Evolutionary conservation across 2,888 invertebrate species (phyloP).

Genomic region (Ferdinandea cuprea): DNA sequence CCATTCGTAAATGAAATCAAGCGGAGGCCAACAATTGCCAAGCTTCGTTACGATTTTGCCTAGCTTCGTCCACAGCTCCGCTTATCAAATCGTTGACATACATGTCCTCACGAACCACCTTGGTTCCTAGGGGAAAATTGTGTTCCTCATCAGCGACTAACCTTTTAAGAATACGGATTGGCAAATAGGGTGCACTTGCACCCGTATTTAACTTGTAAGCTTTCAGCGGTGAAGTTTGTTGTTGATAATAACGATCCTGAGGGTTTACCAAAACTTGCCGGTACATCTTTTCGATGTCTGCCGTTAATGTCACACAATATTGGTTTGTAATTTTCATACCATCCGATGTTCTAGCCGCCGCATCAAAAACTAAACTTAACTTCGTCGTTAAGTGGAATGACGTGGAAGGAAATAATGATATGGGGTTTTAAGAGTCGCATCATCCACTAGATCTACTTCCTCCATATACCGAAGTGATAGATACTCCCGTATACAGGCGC

Average conservation of each 20-base stretch:
- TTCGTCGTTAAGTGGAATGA: constrained; percentile 55
- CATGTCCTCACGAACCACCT: constrained; percentile 16
- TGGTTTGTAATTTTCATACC: constrained; percentile 61
- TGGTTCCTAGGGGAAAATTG: not conserved
- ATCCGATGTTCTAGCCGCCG: constrained; percentile 43
- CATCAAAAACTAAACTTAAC: constrained; percentile 62
- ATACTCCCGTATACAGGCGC: constrained; percentile 1
- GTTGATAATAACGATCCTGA: constrained; percentile 53
- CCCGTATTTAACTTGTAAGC: constrained; percentile 29
- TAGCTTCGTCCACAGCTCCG: constrained; percentile 9
- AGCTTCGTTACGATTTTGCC: constrained; percentile 4
- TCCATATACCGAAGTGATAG: constrained; percentile 15
- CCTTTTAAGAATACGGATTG: constrained; percentile 39
- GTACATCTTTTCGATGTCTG: constrained; percentile 73
- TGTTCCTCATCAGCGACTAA: constrained; percentile 16
- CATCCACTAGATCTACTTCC: not conserved
- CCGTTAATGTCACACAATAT: constrained; percentile 47
- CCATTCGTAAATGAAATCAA: constrained; percentile 14
- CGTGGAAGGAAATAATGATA: constrained; percentile 52
- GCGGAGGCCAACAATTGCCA: not conserved
- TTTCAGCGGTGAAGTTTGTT: constrained; percentile 10
- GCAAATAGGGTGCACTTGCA: constrained; percentile 51
- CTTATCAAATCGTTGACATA: constrained; percentile 55
- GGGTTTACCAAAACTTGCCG: constrained; percentile 56
- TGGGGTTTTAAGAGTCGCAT: constrained; percentile 1